Base-by-base conservation (phyloP, 2,888 invertebrate genomes). In the Coleophora flavipennella region DNA sequence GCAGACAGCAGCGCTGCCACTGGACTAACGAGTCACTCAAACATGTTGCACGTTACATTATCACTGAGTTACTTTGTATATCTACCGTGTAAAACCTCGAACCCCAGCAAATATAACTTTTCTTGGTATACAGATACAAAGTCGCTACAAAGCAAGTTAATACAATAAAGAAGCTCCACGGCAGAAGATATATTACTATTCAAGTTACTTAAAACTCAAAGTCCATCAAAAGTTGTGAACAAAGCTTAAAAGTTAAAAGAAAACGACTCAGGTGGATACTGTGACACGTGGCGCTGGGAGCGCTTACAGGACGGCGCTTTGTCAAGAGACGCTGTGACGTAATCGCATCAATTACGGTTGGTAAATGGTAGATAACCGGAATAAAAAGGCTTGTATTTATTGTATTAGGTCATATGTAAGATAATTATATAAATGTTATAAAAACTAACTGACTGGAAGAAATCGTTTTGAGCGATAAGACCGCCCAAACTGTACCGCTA, bases 241-340 rank as follows among this genome's bases (percentile, higher is more conserved):
- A 73, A 76, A 77, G 80, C 81, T 84, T 81, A 81, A 78, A 83
- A 83, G 83, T 83, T 83, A 83, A 79, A 79, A 79, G 80, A 81
- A 81, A 81, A 79, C 73, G 59, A 79, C 77, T 79, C 80, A 79
- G 83, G 79, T 81, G 70, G 70, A 77, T 75, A 70, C 66, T 59
- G 63, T 55, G 34, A 8, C 14, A 1, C 29, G 9, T 10, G 13
- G 12, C 27, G 28, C 28, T 35, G 35, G 29, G 13, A 12, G 8
- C 26, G 34, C 20, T 20, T 4, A 20, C 3, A 20, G 20, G 20
- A 20, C 6, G 20, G 3, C 20, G 20, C 6, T 20, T 20, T 20
- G 6, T 20, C 20, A 20, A 20, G 3, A 20, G 6, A 4, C 6
- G n/a, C n/a, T n/a, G n/a, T n/a, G n/a, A n/a, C 20, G 3, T 20